A percentile compares a stretch with the other conserved stretches of the same genome.
These are phyloP conservation scores for Rhyacophila brunnea DNA, from an alignment of 1,140 invertebrate species.

Conservation along the genomic window DNA sequence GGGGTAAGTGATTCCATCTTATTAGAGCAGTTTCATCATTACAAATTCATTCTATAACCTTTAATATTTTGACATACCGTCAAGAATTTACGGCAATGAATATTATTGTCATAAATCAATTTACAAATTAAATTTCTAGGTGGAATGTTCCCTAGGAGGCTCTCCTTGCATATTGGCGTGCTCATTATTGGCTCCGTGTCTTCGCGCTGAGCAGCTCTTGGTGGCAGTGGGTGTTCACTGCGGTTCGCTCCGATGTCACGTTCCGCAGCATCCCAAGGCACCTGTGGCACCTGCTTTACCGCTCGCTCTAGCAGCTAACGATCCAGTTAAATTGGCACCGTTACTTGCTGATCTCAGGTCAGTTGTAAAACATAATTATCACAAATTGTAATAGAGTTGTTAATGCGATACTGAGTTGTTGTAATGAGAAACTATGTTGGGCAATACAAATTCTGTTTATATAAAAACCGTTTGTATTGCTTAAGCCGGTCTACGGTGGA, in stretches of 20 bases:
- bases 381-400: no score
- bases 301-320: constrained; percentile 58
- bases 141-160: constrained; percentile 61
- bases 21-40: not conserved
- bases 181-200: constrained; percentile 83
- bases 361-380: not conserved
- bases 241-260: constrained; percentile 86
- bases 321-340: constrained; percentile 38
- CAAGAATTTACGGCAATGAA: no score
- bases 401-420: no score
- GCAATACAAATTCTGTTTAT: no score
- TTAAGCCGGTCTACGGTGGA: no score
- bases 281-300: constrained; percentile 81
- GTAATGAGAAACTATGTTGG: no score
- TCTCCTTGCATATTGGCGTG: constrained; percentile 89
- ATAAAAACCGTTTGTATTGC: no score
- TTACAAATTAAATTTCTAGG: constrained; percentile 34
- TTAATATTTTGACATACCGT: no score
- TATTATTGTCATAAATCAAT: no score
- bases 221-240: constrained; percentile 93
- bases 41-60: no score
- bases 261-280: constrained; percentile 82
- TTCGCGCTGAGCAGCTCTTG: constrained; percentile 86
- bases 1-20: constrained; percentile 39
- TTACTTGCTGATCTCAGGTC: constrained; percentile 49